Evolutionary conservation across 1,140 invertebrate genomes (phyloP).

Genomic region (Nomia melanderi): DNA sequence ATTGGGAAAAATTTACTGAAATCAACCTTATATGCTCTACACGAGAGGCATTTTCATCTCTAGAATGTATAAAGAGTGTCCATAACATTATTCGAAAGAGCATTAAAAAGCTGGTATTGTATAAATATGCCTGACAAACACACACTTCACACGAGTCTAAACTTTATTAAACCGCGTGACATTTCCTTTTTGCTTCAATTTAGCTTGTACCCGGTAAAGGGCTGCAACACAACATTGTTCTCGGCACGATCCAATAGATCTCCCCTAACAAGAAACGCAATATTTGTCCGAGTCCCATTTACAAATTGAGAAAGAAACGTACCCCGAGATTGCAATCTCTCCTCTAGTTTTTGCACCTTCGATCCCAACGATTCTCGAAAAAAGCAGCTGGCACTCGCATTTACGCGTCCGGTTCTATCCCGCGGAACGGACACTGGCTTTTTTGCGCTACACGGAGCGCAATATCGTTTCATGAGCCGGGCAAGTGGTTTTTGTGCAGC

Average conservation of each 20-base stretch:
- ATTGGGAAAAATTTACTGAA: too few relatives aligned
- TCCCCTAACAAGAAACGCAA: not conserved
- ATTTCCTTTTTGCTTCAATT: not conserved
- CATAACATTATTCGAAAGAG: too few relatives aligned
- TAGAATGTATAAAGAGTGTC: too few relatives aligned
- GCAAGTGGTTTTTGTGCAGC: constrained; percentile 10
- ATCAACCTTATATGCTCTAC: too few relatives aligned
- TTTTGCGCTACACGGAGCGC: not conserved
- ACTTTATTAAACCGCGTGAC: too few relatives aligned
- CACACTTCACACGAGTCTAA: too few relatives aligned
- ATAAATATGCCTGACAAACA: too few relatives aligned
- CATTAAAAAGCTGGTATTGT: too few relatives aligned
- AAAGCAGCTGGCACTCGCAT: not conserved
- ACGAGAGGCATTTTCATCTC: too few relatives aligned
- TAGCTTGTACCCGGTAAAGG: not conserved
- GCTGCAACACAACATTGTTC: not conserved
- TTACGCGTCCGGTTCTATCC: not conserved
- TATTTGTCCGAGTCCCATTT: not conserved
- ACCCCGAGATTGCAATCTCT: constrained; percentile 12
- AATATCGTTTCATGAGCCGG: not conserved
- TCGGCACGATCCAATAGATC: not conserved
- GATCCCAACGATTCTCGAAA: not conserved
- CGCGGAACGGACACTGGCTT: not conserved
- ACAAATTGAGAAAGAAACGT: not conserved
- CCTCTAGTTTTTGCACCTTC: constrained; percentile 1